Evolutionary conservation across 2,888 invertebrate genomes (phyloP), one percentile per base, ranked within the genome.

Genomic region (Miltochrista miniata): DNA sequence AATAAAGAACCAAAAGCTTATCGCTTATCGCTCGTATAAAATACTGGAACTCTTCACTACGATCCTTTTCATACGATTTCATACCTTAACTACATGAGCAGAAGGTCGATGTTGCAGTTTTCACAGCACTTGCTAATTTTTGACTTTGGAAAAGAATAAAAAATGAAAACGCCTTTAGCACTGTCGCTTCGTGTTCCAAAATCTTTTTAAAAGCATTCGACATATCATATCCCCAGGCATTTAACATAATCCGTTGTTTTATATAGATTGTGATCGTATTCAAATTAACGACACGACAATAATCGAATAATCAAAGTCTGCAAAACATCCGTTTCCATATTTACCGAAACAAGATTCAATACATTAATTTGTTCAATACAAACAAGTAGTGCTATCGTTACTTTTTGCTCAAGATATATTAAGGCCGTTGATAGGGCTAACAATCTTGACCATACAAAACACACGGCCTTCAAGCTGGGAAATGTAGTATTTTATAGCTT

Each of bases 171-270:
- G 58, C 55, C 34, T 59, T 57, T 59, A 59, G 58, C 64, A 69
- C 66, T 73, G 72, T 74, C 73, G 78, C 81, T 77, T 58, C 50
- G 57, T 64, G 68, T 69, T 33, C 43, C 67, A 62, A 78, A 79
- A 81, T 71, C 69, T 66, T 61, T 48, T 60, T 66, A 62, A 63
- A 64, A 68, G 74, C 75, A 80, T 79, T 74, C 74, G 71, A 65
- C 55, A 67, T 51, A 57, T 68, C 55, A 67, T 51, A 57, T 68
- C 69, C 69, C 56, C 55, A 51, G 69, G 72, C 71, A 55, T 59
- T 62, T 72, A 73, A 71, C 76, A 76, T 68, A 62, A 62, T 61
- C 48, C 54, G 66, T 67, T 58, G 54, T 24, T 61, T 67, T 58
- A 59, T 65, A 68, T 72, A 71, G 68, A 62, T 54, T 31, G 65